A percentile compares a stretch with the other conserved stretches of the same genome.
Conservation (phyloP, 2,888 invertebrate species). For the Octodonta nipae region DNA sequence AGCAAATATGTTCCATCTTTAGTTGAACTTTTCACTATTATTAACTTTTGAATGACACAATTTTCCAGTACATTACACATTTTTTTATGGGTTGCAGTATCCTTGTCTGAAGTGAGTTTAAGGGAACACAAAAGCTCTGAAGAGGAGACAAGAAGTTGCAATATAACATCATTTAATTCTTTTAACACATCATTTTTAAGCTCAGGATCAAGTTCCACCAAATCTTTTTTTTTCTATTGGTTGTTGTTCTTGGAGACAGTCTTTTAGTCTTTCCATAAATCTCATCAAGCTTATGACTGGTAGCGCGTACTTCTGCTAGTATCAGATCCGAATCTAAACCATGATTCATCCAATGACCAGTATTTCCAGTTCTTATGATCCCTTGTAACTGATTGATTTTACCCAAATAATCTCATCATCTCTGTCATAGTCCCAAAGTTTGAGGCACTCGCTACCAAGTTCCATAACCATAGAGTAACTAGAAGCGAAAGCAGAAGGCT, state of each 20-base stretch:
- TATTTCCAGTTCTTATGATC: no score
- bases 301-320: no score
- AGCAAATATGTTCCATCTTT: slow-evolving; percentile 38
- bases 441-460: no score
- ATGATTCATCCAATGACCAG: no score
- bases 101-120: slow-evolving; percentile 34
- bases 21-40: slow-evolving; percentile 40
- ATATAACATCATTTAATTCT: slow-evolving; percentile 52
- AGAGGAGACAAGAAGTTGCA: slow-evolving; percentile 59
- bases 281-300: no score
- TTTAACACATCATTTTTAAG: slow-evolving; percentile 52
- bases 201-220: slow-evolving; percentile 42
- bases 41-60: slow-evolving; percentile 61
- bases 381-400: no score
- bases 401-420: no score
- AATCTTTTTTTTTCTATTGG: slow-evolving; percentile 34
- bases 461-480: no score
- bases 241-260: slow-evolving; percentile 29
- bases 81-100: slow-evolving; percentile 32
- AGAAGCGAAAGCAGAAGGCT: no score
- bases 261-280: no score
- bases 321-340: no score
- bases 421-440: no score
- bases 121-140: slow-evolving; percentile 47
- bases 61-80: slow-evolving; percentile 64